phyloP scores from a whole-genome alignment of 1,140 invertebrate genomes.

The Rhagoletis pomonella region DNA sequence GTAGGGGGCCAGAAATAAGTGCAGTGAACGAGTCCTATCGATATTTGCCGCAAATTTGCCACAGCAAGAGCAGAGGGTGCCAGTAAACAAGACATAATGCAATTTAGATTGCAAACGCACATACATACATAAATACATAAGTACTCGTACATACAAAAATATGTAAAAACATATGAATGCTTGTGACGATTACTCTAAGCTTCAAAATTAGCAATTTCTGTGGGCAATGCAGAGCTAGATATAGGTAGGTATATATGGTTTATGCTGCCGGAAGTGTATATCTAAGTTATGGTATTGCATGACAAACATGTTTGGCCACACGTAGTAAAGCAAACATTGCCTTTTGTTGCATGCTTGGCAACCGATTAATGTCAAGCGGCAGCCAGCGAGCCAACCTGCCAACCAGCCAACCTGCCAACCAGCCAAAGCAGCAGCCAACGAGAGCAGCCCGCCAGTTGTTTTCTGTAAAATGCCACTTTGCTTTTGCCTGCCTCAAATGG shows the following conservation, averaged over 20 bases:
- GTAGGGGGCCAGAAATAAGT: not conserved
- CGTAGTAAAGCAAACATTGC: not conserved
- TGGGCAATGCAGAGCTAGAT: not conserved
- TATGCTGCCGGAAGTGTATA: conserved; percentile 33
- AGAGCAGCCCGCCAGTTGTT: not conserved
- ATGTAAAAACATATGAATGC: not conserved
- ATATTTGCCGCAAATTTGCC: not conserved
- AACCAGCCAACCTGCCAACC: not conserved
- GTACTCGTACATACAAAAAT: too few relatives aligned
- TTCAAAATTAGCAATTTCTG: not conserved
- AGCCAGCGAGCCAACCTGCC: not conserved
- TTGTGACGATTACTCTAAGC: not conserved
- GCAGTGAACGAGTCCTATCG: not conserved
- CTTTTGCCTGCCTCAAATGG: not conserved
- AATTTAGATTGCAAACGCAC: not conserved
- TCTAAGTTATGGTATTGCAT: conserved; percentile 37
- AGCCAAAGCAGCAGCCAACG: not conserved
- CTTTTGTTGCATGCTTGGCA: not conserved
- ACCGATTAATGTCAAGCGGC: too few relatives aligned
- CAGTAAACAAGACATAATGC: not conserved
- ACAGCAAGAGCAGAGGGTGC: not conserved
- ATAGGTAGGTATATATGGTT: conserved; percentile 1
- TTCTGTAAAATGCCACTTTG: too few relatives aligned
- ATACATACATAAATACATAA: too few relatives aligned
- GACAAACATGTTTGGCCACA: conserved; percentile 34